Base-by-base conservation (phyloP, 2,113 vertebrate genomes). In the Epinephelus moara region DNA sequence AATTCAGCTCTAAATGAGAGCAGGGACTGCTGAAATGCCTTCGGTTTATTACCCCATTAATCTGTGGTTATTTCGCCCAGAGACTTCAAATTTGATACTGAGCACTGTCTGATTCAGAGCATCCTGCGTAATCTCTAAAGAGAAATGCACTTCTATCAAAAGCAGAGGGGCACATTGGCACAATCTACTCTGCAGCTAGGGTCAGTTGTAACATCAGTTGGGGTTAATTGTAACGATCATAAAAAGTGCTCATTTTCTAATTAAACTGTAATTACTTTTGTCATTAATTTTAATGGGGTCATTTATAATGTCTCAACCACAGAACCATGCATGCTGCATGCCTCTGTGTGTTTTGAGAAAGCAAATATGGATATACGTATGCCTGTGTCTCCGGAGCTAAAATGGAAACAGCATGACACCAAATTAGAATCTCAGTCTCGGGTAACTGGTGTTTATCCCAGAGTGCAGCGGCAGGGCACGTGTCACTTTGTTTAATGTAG, bases 281-380 rank as follows among this genome's bases (percentile, higher is more conserved):
- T 91, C 91, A 89, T 94, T 92, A 91, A 86, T 92, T 92, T 90
- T 90, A 91, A 92, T 90, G 74, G 88, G 85, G 86, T 93, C 87
- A 82, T 93, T 90, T 86, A 84, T 92, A 93, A 89, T 56, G 60
- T 84, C 87, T 86, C 82, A 88, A 85, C 85, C 85, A 87, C 78
- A 85, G 60, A 57, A 67, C 49, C 27, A 23, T 70, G 81, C 30
- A 60, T 63, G 74, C 81, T 30, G 69, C 72, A 60, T 53, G 77
- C 27, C 71, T 85, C 3, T 76, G 30, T 88, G 78, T 72, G 13
- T 83, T 85, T 83, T 71, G 21, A 78, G n/a, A 45, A 78, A 80
- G 77, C 82, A 79, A 64, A 89, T 80, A 72, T 62, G 61, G n/a
- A 56, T 55, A 30, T 14, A 18, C 45, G 7, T 30, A 19, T 17